Evolutionary conservation across 1,140 invertebrate genomes (phyloP).

Genomic region (Zophobas atratus): DNA sequence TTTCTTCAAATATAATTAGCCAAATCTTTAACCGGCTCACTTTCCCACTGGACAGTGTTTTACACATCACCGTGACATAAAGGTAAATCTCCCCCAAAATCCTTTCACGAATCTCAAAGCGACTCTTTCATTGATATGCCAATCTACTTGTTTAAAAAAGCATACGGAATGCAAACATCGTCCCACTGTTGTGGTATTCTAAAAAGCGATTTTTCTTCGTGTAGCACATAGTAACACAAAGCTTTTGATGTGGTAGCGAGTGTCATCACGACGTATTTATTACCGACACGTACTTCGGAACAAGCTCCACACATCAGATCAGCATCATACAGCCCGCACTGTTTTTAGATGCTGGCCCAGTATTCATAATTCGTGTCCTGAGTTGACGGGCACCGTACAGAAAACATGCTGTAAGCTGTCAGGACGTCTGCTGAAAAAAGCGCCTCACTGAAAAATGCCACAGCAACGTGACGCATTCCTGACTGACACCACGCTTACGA

Average conservation of each 20-base stretch:
- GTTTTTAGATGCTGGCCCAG: slow-evolving; percentile 28
- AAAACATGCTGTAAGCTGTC: slow-evolving; percentile 40
- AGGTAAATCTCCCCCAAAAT: no score
- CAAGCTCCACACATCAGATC: slow-evolving; percentile 33
- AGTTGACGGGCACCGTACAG: slow-evolving; percentile 34
- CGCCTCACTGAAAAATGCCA: slow-evolving; percentile 37
- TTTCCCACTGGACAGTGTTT: no score
- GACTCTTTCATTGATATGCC: no score
- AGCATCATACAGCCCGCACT: slow-evolving; percentile 14
- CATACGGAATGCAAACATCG: neutral
- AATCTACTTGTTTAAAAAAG: no score
- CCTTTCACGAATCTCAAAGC: no score
- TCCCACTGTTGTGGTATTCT: slow-evolving; percentile 10
- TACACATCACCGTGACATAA: no score
- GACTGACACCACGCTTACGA: slow-evolving; percentile 7
- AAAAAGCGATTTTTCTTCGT: slow-evolving; percentile 15
- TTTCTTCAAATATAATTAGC: no score
- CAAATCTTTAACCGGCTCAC: no score
- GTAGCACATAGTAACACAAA: neutral
- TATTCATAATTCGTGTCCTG: slow-evolving; percentile 40
- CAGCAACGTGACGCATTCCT: slow-evolving; percentile 33
- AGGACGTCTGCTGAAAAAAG: slow-evolving; percentile 39
- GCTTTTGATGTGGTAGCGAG: slow-evolving; percentile 34
- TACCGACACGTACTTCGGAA: slow-evolving; percentile 32
- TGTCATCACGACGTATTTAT: slow-evolving; percentile 41